Conservation (phyloP, 2,797 vertebrate species). For the Kryptolebias ocellatus region DNA sequence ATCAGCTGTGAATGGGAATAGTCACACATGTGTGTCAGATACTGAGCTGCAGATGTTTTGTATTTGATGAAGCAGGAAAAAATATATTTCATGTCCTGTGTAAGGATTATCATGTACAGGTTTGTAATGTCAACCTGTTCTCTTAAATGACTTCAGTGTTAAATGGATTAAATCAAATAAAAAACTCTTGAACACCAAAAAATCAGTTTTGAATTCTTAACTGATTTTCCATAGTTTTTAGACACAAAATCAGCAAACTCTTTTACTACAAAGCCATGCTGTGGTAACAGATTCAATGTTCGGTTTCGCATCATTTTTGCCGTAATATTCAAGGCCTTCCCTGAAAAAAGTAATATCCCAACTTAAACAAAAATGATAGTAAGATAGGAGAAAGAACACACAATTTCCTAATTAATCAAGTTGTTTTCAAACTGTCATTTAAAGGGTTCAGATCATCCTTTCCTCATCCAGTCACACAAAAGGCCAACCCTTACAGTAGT, state of each 20-base stretch:
- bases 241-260: too few species aligned
- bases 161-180: too few species aligned
- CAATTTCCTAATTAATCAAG: background rate
- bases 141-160: background rate
- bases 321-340: too few species aligned
- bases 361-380: too few species aligned
- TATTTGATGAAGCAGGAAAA: background rate
- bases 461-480: conserved; percentile 14
- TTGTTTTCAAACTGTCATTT: background rate
- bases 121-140: background rate
- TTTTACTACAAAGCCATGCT: too few species aligned
- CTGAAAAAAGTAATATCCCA: too few species aligned
- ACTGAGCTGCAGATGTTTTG: background rate
- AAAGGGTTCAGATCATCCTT: background rate
- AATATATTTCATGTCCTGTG: background rate
- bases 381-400: too few species aligned
- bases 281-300: too few species aligned
- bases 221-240: too few species aligned
- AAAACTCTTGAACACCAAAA: too few species aligned
- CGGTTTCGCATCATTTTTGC: too few species aligned
- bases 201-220: too few species aligned
- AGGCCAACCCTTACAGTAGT: conserved; percentile 9
- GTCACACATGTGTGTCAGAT: background rate
- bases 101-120: background rate
- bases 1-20: conserved; percentile 4